Evolutionary conservation across 2,113 vertebrate genomes (phyloP), one percentile per base, ranked within the genome.

Genomic region (Nothobranchius kuhntae): DNA sequence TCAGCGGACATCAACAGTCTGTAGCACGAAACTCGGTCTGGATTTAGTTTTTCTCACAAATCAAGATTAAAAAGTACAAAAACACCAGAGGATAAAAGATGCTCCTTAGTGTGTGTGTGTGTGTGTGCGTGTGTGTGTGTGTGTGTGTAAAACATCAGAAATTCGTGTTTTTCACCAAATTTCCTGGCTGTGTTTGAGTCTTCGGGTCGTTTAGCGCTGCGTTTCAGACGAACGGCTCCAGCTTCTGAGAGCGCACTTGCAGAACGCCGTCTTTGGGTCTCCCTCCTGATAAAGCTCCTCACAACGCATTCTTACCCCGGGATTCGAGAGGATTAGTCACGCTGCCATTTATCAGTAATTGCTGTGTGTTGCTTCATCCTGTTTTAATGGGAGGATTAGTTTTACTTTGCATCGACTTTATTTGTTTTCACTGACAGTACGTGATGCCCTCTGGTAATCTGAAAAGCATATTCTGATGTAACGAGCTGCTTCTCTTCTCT

Each of bases 291-390:
- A 53, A 36, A n/a, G 24, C 53, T 46, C n/a, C 60, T 83, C 53
- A 55, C 58, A 50, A 65, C 45, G 56, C 36, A 55, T 68, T 65
- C 44, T 65, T 64, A 59, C 65, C 73, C 53, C 45, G 40, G 61
- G 79, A 81, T 73, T 58, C 54, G 24, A 53, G 45, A 35, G 75
- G 80, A 87, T 88, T 87, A 86, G 82, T 78, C 74, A 77, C 67
- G 65, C 74, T 53, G 11, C 63, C 35, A 66, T 81, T 77, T 71
- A 76, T 73, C 64, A 73, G 65, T 75, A 65, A 86, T 75, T 75
- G 70, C 47, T 69, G 11, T 52, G 53, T 69, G 71, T 53, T 48
- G 45, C 57, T 62, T 67, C 36, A 72, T 81, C 62, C 70, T 21
- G 0, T 61, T 77, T 75, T 86, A 83, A 84, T 73, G 56, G 59